phyloP scores from a whole-genome alignment of 2,888 invertebrate species.

The Cerceris rybyensis region DNA sequence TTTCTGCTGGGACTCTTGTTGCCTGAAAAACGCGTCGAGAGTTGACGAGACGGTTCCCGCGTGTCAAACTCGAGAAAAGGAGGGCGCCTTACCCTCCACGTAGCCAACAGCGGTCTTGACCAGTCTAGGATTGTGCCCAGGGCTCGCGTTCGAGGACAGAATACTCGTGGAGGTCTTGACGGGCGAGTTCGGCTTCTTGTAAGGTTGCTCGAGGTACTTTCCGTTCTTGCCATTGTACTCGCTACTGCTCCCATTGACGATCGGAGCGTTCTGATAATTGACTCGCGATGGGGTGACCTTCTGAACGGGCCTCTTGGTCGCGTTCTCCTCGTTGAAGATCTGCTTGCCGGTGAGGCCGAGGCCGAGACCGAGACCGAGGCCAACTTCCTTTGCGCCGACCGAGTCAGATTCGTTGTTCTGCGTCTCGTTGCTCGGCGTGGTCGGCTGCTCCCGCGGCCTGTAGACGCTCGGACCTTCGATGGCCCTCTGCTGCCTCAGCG shows the following conservation, averaged over 20 bases:
- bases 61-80: too few relatives aligned
- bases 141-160: slow-evolving; percentile 83
- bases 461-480: slow-evolving; percentile 89
- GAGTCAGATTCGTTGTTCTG: slow-evolving; percentile 72
- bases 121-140: slow-evolving; percentile 82
- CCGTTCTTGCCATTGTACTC: slow-evolving; percentile 77
- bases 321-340: slow-evolving; percentile 80
- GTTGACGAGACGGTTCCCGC: too few relatives aligned
- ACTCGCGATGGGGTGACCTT: slow-evolving; percentile 92
- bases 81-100: slow-evolving; percentile 82
- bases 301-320: slow-evolving; percentile 87
- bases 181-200: slow-evolving; percentile 87
- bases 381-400: slow-evolving; percentile 54
- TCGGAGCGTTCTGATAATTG: slow-evolving; percentile 77
- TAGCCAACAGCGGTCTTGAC: slow-evolving; percentile 85
- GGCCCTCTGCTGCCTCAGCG: slow-evolving; percentile 91
- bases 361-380: too few relatives aligned
- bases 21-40: slow-evolving; percentile 51
- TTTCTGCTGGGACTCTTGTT: slow-evolving; percentile 74
- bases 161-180: slow-evolving; percentile 85
- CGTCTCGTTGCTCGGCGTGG: slow-evolving; percentile 81
- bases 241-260: slow-evolving; percentile 77
- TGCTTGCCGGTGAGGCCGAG: slow-evolving; percentile 65
- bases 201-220: slow-evolving; percentile 81
- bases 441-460: slow-evolving; percentile 86